Evolutionary conservation across 2,797 vertebrate species (phyloP), one percentile per base, ranked within the genome.

Genomic region (Momotus momota): DNA sequence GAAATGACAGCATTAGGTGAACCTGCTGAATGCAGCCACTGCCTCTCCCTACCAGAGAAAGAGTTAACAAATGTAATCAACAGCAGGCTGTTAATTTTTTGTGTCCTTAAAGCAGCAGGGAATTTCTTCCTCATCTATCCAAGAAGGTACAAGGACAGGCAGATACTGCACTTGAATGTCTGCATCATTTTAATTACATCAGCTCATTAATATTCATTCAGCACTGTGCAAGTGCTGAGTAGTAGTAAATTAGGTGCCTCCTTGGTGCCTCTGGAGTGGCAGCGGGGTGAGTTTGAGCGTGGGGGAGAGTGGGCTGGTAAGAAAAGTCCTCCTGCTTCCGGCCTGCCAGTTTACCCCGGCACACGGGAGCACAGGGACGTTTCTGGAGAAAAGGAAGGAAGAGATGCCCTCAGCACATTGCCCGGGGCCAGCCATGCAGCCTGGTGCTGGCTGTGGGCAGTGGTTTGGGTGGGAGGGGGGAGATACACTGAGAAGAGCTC

Each of bases 151-250:
- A 92, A 95, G 94, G 96, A 92, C 93, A 41, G 94, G 93, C 96
- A 96, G 91, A 92, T 94, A 85, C 88, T 95, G 43, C 81, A 94
- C 88, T 95, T 90, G 93, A 93, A 95, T 38, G 81, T 95, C 95
- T 88, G 93, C 94, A 95, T 96, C 94, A 85, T 93, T 96, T 96
- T 96, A 96, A 96, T 96, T 94, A 95, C 93, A 93, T 95, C 91
- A 92, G 90, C 31, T 96, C 90, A 86, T 97, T 96, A 96, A 96
- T 95, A 96, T 95, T 96, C 96, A 93, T 86, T 33, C 83, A 8
- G 71, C 94, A 57, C 93, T 94, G 84, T 84, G 10, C 67, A 43
- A 94, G 91, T 84, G 93, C 95, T 93, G 94, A 97, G 90, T 27
- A 84, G 94, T 67, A 51, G 90, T 86, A 92, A 93, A 89, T 92